These are phyloP conservation scores for Drosophila niveifrons DNA, from an alignment of 2,888 invertebrate species.

Conservation along the genomic window DNA sequence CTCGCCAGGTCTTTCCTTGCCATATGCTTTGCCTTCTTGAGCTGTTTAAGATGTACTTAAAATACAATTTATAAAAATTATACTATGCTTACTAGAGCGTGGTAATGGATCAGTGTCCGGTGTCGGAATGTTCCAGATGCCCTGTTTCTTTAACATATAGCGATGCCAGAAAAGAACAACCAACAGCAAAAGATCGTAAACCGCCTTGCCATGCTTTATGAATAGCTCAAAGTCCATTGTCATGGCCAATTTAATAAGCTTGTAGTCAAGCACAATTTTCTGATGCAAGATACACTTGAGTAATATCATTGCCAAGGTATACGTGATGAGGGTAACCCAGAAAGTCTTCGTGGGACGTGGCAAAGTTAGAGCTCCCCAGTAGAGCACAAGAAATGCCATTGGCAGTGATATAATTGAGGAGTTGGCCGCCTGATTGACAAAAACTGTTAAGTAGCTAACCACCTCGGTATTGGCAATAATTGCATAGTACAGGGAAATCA, in stretches of 20 bases:
- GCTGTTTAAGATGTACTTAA: no score
- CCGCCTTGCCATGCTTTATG: slow-evolving; percentile 92
- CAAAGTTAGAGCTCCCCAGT: slow-evolving; percentile 98
- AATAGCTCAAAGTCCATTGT: slow-evolving; percentile 96
- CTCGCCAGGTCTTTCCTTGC: slow-evolving; percentile 37
- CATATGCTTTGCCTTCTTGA: background rate
- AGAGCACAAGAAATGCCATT: slow-evolving; percentile 96
- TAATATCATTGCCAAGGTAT: slow-evolving; percentile 97
- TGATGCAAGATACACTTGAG: slow-evolving; percentile 99
- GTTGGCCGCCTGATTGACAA: slow-evolving; percentile 95
- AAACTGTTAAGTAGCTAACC: slow-evolving; percentile 97
- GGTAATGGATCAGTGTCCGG: slow-evolving; percentile 1
- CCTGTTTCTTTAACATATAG: slow-evolving; percentile 85
- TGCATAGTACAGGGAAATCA: slow-evolving; percentile 80
- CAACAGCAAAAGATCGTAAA: slow-evolving; percentile 94
- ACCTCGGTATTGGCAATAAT: slow-evolving; percentile 90
- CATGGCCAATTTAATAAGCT: slow-evolving; percentile 90
- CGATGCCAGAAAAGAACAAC: slow-evolving; percentile 98
- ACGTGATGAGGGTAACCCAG: slow-evolving; percentile 98
- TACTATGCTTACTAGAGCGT: no score
- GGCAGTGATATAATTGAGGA: slow-evolving; percentile 96
- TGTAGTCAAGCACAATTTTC: slow-evolving; percentile 95
- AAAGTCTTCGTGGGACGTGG: slow-evolving; percentile 98
- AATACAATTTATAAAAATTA: no score
- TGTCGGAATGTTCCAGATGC: slow-evolving; percentile 62